Evolutionary conservation across 2,888 invertebrate genomes (phyloP).

Genomic region (Zaprionus bogoriensis): DNA sequence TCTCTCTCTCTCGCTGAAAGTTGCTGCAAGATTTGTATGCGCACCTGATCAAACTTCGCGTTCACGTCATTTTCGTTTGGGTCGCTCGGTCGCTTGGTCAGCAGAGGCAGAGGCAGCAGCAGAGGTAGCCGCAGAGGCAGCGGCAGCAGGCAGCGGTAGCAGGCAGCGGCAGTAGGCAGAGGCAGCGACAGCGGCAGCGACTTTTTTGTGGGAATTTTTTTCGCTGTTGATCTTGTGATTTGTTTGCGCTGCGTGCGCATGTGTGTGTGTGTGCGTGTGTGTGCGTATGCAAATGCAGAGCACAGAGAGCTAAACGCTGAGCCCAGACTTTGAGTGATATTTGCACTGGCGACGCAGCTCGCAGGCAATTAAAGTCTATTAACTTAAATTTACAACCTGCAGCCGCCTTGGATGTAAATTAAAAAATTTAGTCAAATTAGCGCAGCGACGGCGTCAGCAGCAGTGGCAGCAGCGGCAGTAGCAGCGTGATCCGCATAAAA

Average conservation of each 20-base stretch:
- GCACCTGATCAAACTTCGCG: slow-evolving; percentile 77
- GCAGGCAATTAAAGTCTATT: slow-evolving; percentile 67
- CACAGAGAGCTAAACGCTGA: background rate
- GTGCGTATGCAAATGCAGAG: no score
- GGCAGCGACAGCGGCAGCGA: slow-evolving; percentile 10
- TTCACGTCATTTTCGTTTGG: slow-evolving; percentile 67
- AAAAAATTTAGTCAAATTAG: slow-evolving; percentile 71
- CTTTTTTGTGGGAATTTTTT: slow-evolving; percentile 65
- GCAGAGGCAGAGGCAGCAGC: slow-evolving; percentile 9
- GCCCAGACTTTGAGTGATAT: slow-evolving; percentile 32
- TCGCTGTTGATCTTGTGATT: slow-evolving; percentile 57
- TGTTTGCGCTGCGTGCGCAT: slow-evolving; percentile 10
- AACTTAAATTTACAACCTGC: slow-evolving; percentile 63
- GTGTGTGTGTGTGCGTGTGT: background rate
- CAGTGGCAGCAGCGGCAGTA: slow-evolving; percentile 24
- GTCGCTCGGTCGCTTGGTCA: slow-evolving; percentile 48
- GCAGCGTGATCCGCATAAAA: slow-evolving; percentile 35
- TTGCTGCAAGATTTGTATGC: slow-evolving; percentile 72
- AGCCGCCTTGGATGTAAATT: slow-evolving; percentile 61
- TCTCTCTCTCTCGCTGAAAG: slow-evolving; percentile 53
- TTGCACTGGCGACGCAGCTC: slow-evolving; percentile 23
- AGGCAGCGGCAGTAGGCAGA: no score
- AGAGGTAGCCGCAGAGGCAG: background rate
- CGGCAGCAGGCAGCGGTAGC: no score
- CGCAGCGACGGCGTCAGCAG: slow-evolving; percentile 35